Evolutionary conservation across 1,140 invertebrate species (phyloP).

Genomic region (Drosophila murphyi): DNA sequence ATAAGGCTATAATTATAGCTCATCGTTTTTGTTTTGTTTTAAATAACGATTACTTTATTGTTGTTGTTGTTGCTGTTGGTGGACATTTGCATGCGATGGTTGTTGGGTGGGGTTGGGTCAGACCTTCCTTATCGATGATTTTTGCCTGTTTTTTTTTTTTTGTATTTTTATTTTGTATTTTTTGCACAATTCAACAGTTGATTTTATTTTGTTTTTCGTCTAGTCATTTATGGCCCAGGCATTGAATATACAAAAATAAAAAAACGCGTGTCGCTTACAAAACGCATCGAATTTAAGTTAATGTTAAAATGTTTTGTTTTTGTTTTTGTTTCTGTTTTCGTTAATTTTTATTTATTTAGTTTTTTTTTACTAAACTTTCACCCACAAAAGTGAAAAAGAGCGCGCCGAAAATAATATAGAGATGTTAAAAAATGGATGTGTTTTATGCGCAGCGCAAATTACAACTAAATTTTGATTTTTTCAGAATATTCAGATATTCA

Average conservation of each 20-base stretch:
- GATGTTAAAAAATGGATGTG: slow-evolving; percentile 15
- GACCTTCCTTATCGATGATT: slow-evolving; percentile 50
- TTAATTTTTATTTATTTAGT: slow-evolving; percentile 4
- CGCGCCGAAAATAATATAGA: slow-evolving; percentile 10
- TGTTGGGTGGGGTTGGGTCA: not conserved
- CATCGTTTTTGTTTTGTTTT: slow-evolving; percentile 3
- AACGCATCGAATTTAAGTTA: slow-evolving; percentile 46
- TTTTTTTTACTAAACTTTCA: slow-evolving; percentile 61
- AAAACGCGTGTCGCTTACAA: slow-evolving; percentile 64
- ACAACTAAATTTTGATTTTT: slow-evolving; percentile 37
- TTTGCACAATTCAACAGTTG: slow-evolving; percentile 36
- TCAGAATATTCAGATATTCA: not conserved
- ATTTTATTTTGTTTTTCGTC: slow-evolving; percentile 15
- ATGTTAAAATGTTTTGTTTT: slow-evolving; percentile 16
- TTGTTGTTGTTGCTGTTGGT: slow-evolving; percentile 4
- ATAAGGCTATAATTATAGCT: slow-evolving; percentile 32
- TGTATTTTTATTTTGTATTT: slow-evolving; percentile 9
- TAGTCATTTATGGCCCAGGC: slow-evolving; percentile 67
- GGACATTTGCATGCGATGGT: slow-evolving; percentile 38
- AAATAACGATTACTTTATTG: slow-evolving; percentile 25
- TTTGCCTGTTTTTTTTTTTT: slow-evolving; percentile 10
- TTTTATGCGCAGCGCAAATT: slow-evolving; percentile 9
- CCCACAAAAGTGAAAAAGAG: slow-evolving; percentile 36
- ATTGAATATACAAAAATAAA: no score
- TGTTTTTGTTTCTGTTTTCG: slow-evolving; percentile 3